Base-by-base conservation (phyloP, 30 jellyfish, hydroid and myxozoan species). In the Pseudorhiza aurosa region DNA sequence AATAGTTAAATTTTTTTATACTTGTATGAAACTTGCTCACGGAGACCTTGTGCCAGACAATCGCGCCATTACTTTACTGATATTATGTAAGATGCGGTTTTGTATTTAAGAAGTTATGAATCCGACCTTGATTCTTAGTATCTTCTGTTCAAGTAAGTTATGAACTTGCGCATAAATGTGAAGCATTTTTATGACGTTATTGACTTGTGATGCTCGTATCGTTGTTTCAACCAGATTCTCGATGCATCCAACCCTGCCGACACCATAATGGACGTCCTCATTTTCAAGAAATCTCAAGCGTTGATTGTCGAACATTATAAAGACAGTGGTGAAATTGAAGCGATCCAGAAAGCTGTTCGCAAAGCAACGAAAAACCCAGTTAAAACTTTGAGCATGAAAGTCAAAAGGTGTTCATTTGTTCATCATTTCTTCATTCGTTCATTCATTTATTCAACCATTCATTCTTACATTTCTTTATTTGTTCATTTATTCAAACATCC, bases 211-310 rank as follows among this genome's bases (percentile, higher is more conserved):
- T n/a, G n/a, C n/a, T n/a, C n/a, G n/a, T n/a, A n/a, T 39, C 50
- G 7, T 39, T 39, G 7, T 7, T 5, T 5, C 7, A 39, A 39
- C 4, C 27, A 72, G 88, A 73, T 44, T 28, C 65, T 80, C 15
- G 96, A 91, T 72, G 93, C 98, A 35, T 71, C 96, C 4, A 91
- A 91, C 39, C 98, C 98, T 19, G 98, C 98, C 0, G 98, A 91
- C 57, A 82, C 96, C 18, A 91, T 91, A 7, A 91, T 91, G 98
- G 98, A 91, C 56, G 98, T 79, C 15, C 81, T 91, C 9, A 85
- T 63, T 5, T 74, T 64, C 60, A 62, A 74, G 51, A 89, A 83
- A 25, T 85, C 92, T 30, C 98, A 91, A 62, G 88, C 47, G 30
- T 39, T 71, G 75, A 91, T 91, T 62, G 85, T 91, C 18, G 91